Evolutionary conservation across 2,113 vertebrate species (phyloP).

Genomic region (Phylloscopus whistleri): DNA sequence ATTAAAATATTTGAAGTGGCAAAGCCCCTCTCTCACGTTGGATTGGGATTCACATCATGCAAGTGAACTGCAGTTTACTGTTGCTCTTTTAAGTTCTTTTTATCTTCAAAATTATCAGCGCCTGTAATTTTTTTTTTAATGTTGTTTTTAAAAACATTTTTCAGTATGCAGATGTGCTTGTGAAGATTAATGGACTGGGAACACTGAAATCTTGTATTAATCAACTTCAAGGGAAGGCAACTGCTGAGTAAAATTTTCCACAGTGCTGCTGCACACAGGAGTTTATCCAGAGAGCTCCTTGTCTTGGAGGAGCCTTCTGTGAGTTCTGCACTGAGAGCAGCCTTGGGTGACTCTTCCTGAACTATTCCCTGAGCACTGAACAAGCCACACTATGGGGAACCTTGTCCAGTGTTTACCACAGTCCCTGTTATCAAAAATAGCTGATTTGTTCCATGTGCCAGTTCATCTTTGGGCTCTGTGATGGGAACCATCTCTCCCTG

Average conservation of each 20-base stretch:
- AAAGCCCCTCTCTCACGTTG: neutral
- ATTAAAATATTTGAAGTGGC: slow-evolving; percentile 12
- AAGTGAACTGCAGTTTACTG: neutral
- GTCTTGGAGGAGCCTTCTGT: neutral
- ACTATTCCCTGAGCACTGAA: neutral
- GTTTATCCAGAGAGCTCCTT: neutral
- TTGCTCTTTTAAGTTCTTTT: slow-evolving; percentile 17
- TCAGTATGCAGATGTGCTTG: slow-evolving; percentile 26
- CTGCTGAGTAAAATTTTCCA: slow-evolving; percentile 17
- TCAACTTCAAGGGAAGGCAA: slow-evolving; percentile 11
- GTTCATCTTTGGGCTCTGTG: neutral
- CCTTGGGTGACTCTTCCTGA: neutral
- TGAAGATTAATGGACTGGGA: slow-evolving; percentile 46
- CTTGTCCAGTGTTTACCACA: neutral
- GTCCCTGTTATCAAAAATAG: neutral
- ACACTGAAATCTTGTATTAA: slow-evolving; percentile 34
- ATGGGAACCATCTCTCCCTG: neutral
- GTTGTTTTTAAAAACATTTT: slow-evolving; percentile 26
- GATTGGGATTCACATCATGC: neutral
- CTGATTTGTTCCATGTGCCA: neutral
- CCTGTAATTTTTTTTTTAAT: neutral
- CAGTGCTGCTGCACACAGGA: neutral
- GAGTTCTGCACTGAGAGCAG: neutral
- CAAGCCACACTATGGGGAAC: neutral
- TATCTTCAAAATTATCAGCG: slow-evolving; percentile 21